These are phyloP conservation scores for Polydesmus complanatus DNA, from an alignment of 2,888 invertebrate species.

Conservation along the genomic window DNA sequence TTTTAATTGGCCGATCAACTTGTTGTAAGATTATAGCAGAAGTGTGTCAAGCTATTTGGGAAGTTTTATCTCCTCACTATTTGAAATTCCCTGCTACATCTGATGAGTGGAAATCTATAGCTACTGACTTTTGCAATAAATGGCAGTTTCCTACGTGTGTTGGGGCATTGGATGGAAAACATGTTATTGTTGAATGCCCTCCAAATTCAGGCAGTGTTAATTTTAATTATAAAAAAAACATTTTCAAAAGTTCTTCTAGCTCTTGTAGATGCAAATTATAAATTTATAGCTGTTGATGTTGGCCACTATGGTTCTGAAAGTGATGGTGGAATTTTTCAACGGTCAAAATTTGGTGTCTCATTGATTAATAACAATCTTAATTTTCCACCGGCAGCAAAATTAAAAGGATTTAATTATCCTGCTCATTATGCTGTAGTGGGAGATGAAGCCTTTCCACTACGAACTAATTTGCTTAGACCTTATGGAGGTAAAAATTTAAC, in stretches of 20 bases:
- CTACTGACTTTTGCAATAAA: conserved; percentile 14
- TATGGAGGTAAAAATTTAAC: too few relatives aligned
- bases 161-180: conserved; percentile 27
- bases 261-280: conserved; percentile 31
- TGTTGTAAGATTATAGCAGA: neutral
- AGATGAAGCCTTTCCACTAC: conserved; percentile 16
- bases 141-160: conserved; percentile 26
- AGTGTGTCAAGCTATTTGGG: neutral
- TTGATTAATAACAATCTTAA: neutral
- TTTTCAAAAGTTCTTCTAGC: conserved; percentile 29
- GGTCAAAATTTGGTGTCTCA: conserved; percentile 10
- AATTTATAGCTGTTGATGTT: conserved; percentile 27
- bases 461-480: conserved; percentile 12
- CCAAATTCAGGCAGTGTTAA: conserved; percentile 23
- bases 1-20: neutral
- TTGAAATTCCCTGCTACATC: neutral
- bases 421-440: conserved; percentile 11
- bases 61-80: neutral
- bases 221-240: conserved; percentile 26
- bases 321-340: conserved; percentile 26
- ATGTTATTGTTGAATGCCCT: conserved; percentile 25
- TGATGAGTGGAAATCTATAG: conserved; percentile 1
- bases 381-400: neutral
- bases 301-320: conserved; percentile 27
- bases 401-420: neutral